Base-by-base conservation (phyloP, 35 echinoderm and acorn worm genomes). In the Patiria miniata region DNA sequence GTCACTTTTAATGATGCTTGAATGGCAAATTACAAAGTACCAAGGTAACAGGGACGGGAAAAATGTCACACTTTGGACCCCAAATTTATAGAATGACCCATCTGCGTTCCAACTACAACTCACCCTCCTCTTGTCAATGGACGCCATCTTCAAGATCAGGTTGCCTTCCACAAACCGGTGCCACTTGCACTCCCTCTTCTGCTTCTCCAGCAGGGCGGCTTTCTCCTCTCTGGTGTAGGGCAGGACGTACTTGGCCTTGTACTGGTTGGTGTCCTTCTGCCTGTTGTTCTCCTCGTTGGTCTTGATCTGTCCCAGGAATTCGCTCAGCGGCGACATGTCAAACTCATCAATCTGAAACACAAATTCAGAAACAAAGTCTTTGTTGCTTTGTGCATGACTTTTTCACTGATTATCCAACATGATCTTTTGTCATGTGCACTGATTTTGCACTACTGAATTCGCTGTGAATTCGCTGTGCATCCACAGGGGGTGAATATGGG, bases 91-190 rank as follows among this genome's bases (percentile, higher is more conserved):
- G 12, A 47, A 47, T 47, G 12, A 47, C 12, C 42, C 12, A 12
- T 47, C 12, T 6, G 12, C 42, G 42, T 47, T 47, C 42, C 4
- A 47, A 47, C 42, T 47, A 4, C 42, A 29, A 81, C 88, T 87
- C 37, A 99, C 96, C 96, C 87, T 99, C 47, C 93, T 86, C 76
- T 99, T 99, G 51, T 99, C 96, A 18, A 99, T 82, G 28, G 91
- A 60, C 7, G 92, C 96, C 89, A 93, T 99, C 83, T 99, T 99
- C 19, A 99, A 83, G 39, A 99, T 92, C 47, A 99, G 81, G 83
- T 99, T 82, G 10, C 83, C 93, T 58, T 99, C 89, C 53, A 99
- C 96, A 85, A 99, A 99, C 68, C 78, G 81, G 83, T 99, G 92
- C 96, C 96, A 99, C 47, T 94, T 94, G 40, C 84, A 91, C 19